A percentile compares a stretch with the other conserved stretches of the same genome.
These are phyloP conservation scores for Mimumesa dahlbomi DNA, from an alignment of 2,888 invertebrate genomes.

Conservation along the genomic window DNA sequence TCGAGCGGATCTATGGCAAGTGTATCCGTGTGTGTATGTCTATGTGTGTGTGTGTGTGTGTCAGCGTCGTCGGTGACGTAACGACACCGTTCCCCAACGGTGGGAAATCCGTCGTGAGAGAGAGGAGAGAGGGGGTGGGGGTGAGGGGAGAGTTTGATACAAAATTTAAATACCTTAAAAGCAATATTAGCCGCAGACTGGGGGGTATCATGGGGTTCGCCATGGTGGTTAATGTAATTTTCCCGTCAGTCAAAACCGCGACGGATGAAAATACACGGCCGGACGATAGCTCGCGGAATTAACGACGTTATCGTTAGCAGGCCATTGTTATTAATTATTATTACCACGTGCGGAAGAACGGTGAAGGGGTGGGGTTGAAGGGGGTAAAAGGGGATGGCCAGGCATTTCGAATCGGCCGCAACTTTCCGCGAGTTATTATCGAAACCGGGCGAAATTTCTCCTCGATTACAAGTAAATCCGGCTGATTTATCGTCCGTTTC, in stretches of 20 bases:
- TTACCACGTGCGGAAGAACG: conserved; percentile 29
- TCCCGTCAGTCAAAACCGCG: conserved; percentile 50
- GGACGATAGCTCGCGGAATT: conserved; percentile 47
- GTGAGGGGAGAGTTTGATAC: conserved; percentile 22
- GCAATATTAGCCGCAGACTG: conserved; percentile 42
- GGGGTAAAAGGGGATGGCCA: too few relatives aligned
- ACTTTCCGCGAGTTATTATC: conserved; percentile 21
- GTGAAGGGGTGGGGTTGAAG: too few relatives aligned
- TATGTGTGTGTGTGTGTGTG: too few relatives aligned
- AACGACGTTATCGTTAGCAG: conserved; percentile 53
- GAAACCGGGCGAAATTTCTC: conserved; percentile 1
- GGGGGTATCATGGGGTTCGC: conserved; percentile 18
- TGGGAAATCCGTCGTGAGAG: too few relatives aligned
- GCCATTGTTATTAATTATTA: conserved; percentile 54
- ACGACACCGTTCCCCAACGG: too few relatives aligned
- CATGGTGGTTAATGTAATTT: conserved; percentile 53
- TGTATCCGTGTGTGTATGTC: not conserved
- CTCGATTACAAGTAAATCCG: conserved; percentile 11
- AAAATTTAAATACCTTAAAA: conserved; percentile 55
- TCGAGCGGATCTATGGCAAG: too few relatives aligned
- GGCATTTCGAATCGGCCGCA: conserved; percentile 12
- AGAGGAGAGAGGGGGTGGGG: too few relatives aligned
- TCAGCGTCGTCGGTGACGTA: conserved; percentile 20
- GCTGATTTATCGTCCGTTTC: conserved; percentile 9
- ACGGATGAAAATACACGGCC: conserved; percentile 26